phyloP scores from a whole-genome alignment of 1,140 invertebrate genomes.

The Euura saliciscinereae region DNA sequence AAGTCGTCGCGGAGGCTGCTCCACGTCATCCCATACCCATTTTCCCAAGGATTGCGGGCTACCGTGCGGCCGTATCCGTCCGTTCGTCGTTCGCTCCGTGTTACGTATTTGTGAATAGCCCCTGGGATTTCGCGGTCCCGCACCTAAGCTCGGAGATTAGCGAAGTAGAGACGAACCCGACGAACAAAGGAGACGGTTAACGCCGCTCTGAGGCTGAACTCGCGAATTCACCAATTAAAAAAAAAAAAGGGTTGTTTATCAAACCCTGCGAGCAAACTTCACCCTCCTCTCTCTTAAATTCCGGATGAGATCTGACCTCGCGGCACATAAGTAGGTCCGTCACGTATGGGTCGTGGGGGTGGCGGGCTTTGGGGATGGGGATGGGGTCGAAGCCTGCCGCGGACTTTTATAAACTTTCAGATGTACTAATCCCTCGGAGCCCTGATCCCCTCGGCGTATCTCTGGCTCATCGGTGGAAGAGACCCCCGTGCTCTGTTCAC shows the following conservation, averaged over 20 bases:
- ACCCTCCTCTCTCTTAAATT: slow-evolving; percentile 31
- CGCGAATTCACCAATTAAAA: too few species aligned
- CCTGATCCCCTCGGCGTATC: slow-evolving; percentile 40
- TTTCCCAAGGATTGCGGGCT: too few species aligned
- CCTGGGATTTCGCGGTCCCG: slow-evolving; percentile 39
- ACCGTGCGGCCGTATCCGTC: neutral
- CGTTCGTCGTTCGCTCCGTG: neutral
- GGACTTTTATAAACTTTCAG: slow-evolving; percentile 59
- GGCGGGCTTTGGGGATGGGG: slow-evolving; percentile 3
- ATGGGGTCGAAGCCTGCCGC: slow-evolving; percentile 23
- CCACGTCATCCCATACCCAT: too few species aligned
- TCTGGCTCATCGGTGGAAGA: too few species aligned
- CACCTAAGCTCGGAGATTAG: slow-evolving; percentile 41
- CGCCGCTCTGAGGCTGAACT: neutral
- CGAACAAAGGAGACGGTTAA: slow-evolving; percentile 28
- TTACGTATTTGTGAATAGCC: slow-evolving; percentile 41
- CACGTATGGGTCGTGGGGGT: slow-evolving; percentile 30
- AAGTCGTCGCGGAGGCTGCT: neutral
- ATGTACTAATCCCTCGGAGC: slow-evolving; percentile 49
- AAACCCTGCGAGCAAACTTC: too few species aligned
- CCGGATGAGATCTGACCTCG: slow-evolving; percentile 3
- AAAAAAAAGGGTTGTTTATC: neutral
- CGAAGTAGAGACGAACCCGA: slow-evolving; percentile 24
- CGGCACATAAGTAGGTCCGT: slow-evolving; percentile 36
- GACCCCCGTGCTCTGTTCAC: slow-evolving; percentile 19